Percentiles rank a stretch among this genome's conserved stretches.
phyloP scores from a whole-genome alignment of 2,797 vertebrate species.

The Synaphobranchus kaupii region DNA sequence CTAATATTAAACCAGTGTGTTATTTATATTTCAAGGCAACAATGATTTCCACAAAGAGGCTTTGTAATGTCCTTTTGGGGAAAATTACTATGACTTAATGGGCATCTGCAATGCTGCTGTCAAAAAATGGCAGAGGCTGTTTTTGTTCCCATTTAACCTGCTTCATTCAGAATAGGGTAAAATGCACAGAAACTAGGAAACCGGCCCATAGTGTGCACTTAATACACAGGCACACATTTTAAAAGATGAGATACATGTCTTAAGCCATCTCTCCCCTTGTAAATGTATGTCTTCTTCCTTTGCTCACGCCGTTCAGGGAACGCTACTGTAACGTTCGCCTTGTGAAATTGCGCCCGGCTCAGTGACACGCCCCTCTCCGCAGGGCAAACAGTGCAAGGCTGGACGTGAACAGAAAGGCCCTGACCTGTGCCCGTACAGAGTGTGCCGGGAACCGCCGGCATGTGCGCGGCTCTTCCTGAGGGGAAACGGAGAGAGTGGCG shows the following conservation, averaged over 20 bases:
- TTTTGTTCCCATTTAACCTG: neutral
- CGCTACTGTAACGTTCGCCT: neutral
- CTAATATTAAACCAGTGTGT: slow-evolving; percentile 19
- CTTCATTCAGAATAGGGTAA: neutral
- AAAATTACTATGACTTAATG: neutral
- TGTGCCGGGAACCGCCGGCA: slow-evolving; percentile 31
- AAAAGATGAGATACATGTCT: neutral
- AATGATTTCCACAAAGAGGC: neutral
- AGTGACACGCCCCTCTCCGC: neutral
- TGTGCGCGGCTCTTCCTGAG: slow-evolving; percentile 61
- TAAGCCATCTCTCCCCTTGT: too few relatives aligned
- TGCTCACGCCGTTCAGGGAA: neutral
- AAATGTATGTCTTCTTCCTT: too few relatives aligned
- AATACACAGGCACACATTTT: neutral
- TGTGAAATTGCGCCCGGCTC: too few relatives aligned
- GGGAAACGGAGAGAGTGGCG: slow-evolving; percentile 41
- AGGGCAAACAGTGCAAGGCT: neutral
- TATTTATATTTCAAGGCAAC: neutral
- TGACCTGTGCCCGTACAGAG: neutral
- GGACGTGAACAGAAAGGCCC: neutral
- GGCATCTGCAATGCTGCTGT: neutral
- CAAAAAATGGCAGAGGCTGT: neutral
- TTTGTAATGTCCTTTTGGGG: neutral
- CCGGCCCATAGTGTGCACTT: neutral
- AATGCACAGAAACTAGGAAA: neutral